A percentile compares a stretch with the other conserved stretches of the same genome.
Evolutionary conservation across 2,888 invertebrate species (phyloP).

Genomic region (Dastarcus helophoroides): DNA sequence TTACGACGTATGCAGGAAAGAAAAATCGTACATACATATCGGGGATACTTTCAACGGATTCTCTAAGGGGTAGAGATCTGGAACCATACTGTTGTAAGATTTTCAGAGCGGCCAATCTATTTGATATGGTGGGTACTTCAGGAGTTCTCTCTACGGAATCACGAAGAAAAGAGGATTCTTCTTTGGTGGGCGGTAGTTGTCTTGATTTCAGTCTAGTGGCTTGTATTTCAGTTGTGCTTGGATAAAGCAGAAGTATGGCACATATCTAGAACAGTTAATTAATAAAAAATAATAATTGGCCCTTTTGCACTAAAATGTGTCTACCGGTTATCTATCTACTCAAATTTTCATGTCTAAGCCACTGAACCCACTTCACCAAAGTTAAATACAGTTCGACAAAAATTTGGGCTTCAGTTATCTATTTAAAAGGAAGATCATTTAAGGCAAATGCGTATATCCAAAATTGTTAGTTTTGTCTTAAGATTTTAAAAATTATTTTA

Average conservation of each 20-base stretch:
- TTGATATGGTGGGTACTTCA: conserved; percentile 14
- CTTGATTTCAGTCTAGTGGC: conserved; percentile 19
- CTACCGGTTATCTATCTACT: conserved; percentile 1
- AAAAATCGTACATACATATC: conserved; percentile 30
- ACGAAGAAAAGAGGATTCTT: conserved; percentile 33
- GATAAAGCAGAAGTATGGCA: conserved; percentile 19
- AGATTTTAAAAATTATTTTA: too few species aligned
- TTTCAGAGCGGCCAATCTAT: conserved; percentile 22
- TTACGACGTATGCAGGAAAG: conserved; percentile 2
- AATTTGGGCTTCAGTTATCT: too few species aligned
- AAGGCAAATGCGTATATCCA: too few species aligned
- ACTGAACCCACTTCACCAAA: too few species aligned
- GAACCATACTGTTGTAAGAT: conserved; percentile 32
- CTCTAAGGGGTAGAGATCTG: conserved; percentile 50
- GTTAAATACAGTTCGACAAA: too few species aligned
- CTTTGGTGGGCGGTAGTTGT: conserved; percentile 25
- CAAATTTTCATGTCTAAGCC: too few species aligned
- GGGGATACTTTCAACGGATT: conserved; percentile 66
- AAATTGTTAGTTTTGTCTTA: too few species aligned
- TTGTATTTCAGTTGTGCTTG: conserved; percentile 25
- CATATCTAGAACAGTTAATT: conserved; percentile 26
- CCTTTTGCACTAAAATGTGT: background rate
- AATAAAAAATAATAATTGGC: conserved; percentile 6
- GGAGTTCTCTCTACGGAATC: conserved; percentile 39
- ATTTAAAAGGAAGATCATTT: too few species aligned